Percentiles rank a stretch among this genome's conserved stretches.
phyloP scores from a whole-genome alignment of 2,113 vertebrate species.

The Sprattus sprattus region DNA sequence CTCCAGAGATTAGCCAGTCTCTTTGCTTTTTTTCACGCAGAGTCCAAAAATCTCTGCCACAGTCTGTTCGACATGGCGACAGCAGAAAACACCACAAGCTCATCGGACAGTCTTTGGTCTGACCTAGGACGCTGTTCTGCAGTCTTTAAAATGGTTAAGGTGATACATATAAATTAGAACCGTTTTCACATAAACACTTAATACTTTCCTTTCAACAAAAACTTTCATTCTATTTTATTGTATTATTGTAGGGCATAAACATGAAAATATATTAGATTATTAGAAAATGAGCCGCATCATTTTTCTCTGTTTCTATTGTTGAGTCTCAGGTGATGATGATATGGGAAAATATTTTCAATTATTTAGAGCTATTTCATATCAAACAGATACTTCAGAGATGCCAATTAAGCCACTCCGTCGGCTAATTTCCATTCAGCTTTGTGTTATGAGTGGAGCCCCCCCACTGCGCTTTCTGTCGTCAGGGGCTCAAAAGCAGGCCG shows the following conservation, averaged over 20 bases:
- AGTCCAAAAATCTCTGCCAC: not conserved
- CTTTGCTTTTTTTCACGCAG: not conserved
- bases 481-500: not conserved
- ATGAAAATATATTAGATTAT: not conserved
- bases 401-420: not conserved
- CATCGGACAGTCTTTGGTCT: not conserved
- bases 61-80: not conserved
- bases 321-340: not conserved
- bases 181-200: too few species aligned
- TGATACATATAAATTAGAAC: too few species aligned
- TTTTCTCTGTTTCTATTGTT: not conserved
- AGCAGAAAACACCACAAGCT: not conserved
- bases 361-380: not conserved
- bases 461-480: not conserved
- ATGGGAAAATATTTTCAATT: not conserved
- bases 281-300: not conserved
- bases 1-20: not conserved
- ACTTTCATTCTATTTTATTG: too few species aligned
- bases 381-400: not conserved
- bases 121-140: not conserved
- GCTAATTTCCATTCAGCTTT: conserved; percentile 9
- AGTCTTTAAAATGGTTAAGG: not conserved
- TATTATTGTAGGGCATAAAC: too few species aligned
- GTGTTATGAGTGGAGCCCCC: not conserved
- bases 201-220: too few species aligned